phyloP scores from a whole-genome alignment of 2,113 vertebrate species.

The Oreochromis tanganicae region DNA sequence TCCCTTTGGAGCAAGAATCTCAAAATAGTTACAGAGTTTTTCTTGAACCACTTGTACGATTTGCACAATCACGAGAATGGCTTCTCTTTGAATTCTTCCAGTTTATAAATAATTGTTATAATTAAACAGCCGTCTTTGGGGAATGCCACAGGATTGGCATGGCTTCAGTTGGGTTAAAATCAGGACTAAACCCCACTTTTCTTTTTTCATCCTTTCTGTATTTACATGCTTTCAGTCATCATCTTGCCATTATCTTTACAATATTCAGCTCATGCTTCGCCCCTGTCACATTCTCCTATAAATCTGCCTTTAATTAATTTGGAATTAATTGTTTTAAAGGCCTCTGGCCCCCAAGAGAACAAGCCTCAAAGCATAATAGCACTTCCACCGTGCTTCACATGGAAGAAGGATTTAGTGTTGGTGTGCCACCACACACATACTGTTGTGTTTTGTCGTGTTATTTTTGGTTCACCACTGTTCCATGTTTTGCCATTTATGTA shows the following conservation, averaged over 20 bases:
- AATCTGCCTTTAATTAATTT: background rate
- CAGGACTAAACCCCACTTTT: background rate
- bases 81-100: background rate
- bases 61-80: background rate
- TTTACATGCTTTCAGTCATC: background rate
- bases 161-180: background rate
- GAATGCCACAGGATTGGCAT: background rate
- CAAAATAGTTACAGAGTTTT: background rate
- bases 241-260: background rate
- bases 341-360: accelerated
- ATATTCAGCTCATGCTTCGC: background rate
- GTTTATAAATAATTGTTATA: background rate
- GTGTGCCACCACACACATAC: background rate
- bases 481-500: background rate
- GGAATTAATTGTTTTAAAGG: background rate
- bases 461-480: background rate
- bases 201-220: too few relatives aligned
- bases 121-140: background rate
- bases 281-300: background rate
- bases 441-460: too few relatives aligned
- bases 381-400: background rate
- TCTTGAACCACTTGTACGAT: background rate
- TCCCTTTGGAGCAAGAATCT: background rate
- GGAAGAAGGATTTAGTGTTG: background rate
- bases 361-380: background rate